Percentiles rank a stretch among this genome's conserved stretches.
Conservation (phyloP, 1,140 invertebrate genomes). For the Lutraria rhynchaena region DNA sequence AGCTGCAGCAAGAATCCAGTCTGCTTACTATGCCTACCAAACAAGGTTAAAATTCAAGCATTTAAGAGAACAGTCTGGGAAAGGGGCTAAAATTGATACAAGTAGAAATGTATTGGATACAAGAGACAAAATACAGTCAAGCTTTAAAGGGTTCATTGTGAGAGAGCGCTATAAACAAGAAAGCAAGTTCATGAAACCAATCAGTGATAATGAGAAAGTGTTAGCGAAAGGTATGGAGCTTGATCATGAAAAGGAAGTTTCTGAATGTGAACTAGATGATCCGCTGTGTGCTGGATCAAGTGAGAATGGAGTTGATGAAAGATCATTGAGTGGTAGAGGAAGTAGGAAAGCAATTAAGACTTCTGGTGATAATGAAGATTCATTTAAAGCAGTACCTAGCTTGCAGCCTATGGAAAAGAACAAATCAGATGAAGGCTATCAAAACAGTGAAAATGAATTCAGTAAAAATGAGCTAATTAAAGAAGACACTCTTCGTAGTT, state of each 20-base stretch:
- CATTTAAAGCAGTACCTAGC: too few relatives aligned
- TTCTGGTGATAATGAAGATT: too few relatives aligned
- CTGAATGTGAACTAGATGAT: neutral
- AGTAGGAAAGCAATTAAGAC: too few relatives aligned
- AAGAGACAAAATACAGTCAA: slow-evolving; percentile 1
- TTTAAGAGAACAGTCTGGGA: neutral
- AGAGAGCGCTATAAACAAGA: neutral
- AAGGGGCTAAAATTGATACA: neutral
- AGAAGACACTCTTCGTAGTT: slow-evolving; percentile 23
- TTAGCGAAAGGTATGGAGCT: neutral
- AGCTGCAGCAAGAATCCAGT: slow-evolving; percentile 40
- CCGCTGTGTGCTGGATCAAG: neutral
- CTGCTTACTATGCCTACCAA: slow-evolving; percentile 31
- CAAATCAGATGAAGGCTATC: too few relatives aligned
- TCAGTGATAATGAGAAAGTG: neutral
- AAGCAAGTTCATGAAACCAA: neutral
- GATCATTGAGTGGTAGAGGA: neutral
- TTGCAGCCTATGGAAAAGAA: too few relatives aligned
- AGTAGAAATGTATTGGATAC: neutral
- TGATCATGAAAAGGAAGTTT: neutral
- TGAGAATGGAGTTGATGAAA: neutral
- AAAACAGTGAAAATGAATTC: too few relatives aligned
- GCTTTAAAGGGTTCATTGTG: slow-evolving; percentile 27
- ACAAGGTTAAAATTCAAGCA: slow-evolving; percentile 4
- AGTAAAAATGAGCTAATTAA: neutral